Evolutionary conservation across 2,797 vertebrate genomes (phyloP).

Genomic region (Malurus splendens): DNA sequence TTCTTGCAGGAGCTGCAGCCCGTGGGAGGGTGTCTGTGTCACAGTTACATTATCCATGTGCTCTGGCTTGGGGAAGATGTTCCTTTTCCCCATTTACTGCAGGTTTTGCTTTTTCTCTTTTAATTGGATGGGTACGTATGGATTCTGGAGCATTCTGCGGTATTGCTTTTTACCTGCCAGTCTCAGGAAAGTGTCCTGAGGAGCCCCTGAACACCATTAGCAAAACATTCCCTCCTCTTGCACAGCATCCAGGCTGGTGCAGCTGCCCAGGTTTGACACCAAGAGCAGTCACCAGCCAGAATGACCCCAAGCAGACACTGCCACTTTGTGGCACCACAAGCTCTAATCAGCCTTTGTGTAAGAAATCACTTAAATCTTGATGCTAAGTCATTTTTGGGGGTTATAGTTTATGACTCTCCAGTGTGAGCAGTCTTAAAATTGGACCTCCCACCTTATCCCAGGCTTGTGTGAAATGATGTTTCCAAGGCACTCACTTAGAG

Average conservation of each 20-base stretch:
- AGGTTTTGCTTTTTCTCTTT: neutral
- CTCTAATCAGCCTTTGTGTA: rapidly evolving
- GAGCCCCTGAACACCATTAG: neutral
- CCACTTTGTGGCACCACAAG: neutral
- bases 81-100: neutral
- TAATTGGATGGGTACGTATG: neutral
- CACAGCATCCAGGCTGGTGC: rapidly evolving
- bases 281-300: neutral
- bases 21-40: conserved; percentile 38
- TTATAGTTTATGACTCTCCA: neutral
- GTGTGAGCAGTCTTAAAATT: neutral
- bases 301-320: neutral
- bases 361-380: neutral
- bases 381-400: neutral
- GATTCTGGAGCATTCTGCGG: neutral
- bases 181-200: neutral
- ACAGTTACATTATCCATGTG: neutral
- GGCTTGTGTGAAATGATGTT: neutral
- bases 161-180: neutral
- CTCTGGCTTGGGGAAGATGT: neutral
- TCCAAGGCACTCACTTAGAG: neutral
- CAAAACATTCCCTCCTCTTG: neutral
- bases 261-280: neutral
- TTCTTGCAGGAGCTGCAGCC: conserved; percentile 26
- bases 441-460: neutral